Base-by-base conservation (phyloP, 2,888 invertebrate genomes). In the Fragum sueziense region DNA sequence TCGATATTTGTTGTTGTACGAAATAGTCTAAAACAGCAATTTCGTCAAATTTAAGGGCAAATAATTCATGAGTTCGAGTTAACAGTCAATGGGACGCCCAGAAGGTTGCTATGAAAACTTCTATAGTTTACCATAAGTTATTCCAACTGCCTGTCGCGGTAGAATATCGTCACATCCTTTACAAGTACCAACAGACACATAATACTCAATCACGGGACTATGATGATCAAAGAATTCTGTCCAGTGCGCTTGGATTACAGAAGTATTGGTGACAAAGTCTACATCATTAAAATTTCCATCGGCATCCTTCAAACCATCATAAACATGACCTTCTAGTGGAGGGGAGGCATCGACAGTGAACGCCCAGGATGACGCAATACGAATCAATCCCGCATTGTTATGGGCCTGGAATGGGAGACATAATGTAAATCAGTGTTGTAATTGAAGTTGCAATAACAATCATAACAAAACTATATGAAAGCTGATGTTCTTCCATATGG, bases 171-270 rank as follows among this genome's bases (percentile, higher is more conserved):
- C 78, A 77, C 87, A 87, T 7, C 51, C 67, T 0, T 61, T 71
- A 77, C 87, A 87, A 0, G 85, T 79, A 2, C 87, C 87, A 3
- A 84, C 74, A 37, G 70, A 65, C 6, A 86, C 61, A 34, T 61
- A 80, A 72, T 84, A 85, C 33, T 85, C 84, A 29, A 62, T 70
- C 20, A 87, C 77, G 17, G 79, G 47, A 17, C 84, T 79, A 33
- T 87, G 87, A 31, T 85, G 80, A 61, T 87, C 87, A 73, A 80
- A 77, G 41, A 87, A 86, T 7, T 80, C 85, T 47, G 84, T 80
- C 86, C 86, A 87, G 52, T 70, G 80, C 4, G 79, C 85, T 70
- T 81, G 47, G 11, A 86, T 22, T 25, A 67, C 47, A 7, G 79
- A 62, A 22, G 70, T 71, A 27, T 80, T 76, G 14, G 76, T 80